Conservation (phyloP, 2,888 invertebrate genomes). For the Zygaena filipendulae region DNA sequence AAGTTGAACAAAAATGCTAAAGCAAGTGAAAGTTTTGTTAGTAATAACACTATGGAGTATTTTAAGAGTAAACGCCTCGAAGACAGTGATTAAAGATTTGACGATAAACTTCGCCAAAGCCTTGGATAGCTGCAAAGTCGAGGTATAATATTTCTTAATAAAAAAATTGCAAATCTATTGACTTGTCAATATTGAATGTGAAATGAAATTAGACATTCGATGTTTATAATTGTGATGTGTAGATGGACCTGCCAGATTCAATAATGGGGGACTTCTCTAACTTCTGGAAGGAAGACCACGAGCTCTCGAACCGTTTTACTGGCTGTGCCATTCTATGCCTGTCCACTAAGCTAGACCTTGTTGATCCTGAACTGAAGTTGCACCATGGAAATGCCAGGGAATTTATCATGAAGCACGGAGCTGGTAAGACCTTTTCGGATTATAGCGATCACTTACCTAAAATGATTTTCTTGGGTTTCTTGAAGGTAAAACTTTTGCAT, state of each 20-base stretch:
- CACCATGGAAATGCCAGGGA: conserved; percentile 45
- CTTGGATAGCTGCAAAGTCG: conserved; percentile 28
- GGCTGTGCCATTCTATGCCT: conserved; percentile 47
- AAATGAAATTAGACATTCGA: neutral
- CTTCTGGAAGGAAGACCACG: conserved; percentile 36
- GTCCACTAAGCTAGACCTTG: conserved; percentile 35
- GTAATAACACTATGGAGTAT: no score
- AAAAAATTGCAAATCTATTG: no score
- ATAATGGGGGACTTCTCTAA: conserved; percentile 30
- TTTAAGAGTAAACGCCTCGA: conserved; percentile 21
- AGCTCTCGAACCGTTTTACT: conserved; percentile 24
- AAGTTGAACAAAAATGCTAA: no score
- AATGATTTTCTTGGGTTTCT: no score
- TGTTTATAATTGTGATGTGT: conserved; percentile 2
- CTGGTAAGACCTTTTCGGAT: no score
- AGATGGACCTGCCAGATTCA: conserved; percentile 30
- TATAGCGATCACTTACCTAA: no score
- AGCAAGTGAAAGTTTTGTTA: no score
- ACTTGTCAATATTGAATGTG: no score
- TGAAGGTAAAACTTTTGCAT: no score
- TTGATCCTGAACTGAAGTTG: conserved; percentile 34
- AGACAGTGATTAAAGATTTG: conserved; percentile 27
- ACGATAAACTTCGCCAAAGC: conserved; percentile 26
- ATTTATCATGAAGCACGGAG: conserved; percentile 41
- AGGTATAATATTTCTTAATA: no score